Evolutionary conservation across 2,888 invertebrate genomes (phyloP), one percentile per base, ranked within the genome.

Genomic region (Nephrotoma guestfalica): DNA sequence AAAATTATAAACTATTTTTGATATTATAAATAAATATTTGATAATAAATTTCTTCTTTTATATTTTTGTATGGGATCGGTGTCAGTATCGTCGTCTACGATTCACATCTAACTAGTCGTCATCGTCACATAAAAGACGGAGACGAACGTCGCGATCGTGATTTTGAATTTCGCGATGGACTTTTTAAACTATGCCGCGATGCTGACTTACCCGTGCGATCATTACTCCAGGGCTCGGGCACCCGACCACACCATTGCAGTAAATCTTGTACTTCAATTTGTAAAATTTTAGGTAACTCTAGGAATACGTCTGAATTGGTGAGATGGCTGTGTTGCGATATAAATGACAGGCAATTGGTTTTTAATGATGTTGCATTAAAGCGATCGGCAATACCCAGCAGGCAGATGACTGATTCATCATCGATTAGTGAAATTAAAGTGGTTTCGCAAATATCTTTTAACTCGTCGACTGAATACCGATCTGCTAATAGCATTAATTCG

Each of bases 371-470:
- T 15, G 94, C 94, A 90, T 93, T 93, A 89, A 94, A 94, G 88
- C 94, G 94, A 90, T 95, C 95, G 3, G 94, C 94, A 89, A 95
- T 93, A 88, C 93, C 93, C 86, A 95, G 91, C 86, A 94, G 92
- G 89, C 94, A 94, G 85, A 95, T 91, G 0, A 93, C 94, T 4
- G 93, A 93, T 86, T 94, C 94, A 87, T 93, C 93, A 89, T 94
- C 94, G 86, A 95, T 92, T 89, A 93, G 93, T 6, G 92, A 90
- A 88, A 93, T 93, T 47, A 95, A 90, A 9, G 93, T 93, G 88
- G 93, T 93, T 90, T 95, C 95, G 90, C 94, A 94, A 40, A 93
- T 91, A 88, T 93, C 92, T 89, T 94, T 94, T 87, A 95, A 90
- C 84, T 93, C 92, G 89, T 94, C 94, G 87, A 94, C 92, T 88